Conservation (phyloP, 2,113 vertebrate species). For the Tenebrosternarchus preto region DNA sequence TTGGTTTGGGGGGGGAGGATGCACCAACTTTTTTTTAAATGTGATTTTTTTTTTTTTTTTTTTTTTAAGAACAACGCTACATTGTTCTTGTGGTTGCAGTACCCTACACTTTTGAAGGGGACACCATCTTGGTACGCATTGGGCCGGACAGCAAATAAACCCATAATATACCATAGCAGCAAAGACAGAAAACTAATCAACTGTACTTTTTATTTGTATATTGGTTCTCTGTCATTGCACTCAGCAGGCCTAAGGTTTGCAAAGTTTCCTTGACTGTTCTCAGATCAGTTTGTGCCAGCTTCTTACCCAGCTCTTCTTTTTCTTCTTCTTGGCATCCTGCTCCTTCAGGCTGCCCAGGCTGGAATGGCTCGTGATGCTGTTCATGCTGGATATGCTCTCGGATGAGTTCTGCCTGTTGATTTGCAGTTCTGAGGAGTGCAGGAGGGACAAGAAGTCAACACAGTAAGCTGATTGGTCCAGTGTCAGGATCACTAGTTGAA, state of each 20-base stretch:
- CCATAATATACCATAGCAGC: neutral
- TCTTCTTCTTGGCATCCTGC: constrained; percentile 94
- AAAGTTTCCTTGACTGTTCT: neutral
- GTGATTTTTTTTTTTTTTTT: too few species aligned
- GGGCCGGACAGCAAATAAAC: neutral
- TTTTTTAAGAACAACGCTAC: too few species aligned
- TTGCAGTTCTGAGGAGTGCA: constrained; percentile 76
- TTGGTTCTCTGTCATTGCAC: too few species aligned
- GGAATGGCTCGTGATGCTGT: constrained; percentile 92
- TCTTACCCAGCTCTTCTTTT: constrained; percentile 97
- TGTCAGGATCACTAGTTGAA: neutral
- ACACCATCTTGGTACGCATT: neutral
- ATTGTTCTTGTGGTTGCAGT: too few species aligned
- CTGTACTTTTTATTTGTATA: too few species aligned
- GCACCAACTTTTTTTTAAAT: too few species aligned
- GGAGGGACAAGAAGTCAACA: neutral
- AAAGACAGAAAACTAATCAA: neutral
- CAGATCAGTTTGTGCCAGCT: neutral
- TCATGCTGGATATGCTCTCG: constrained; percentile 93
- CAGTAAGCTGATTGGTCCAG: neutral
- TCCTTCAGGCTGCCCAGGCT: constrained; percentile 92
- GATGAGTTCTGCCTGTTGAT: constrained; percentile 97
- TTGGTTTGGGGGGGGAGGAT: too few species aligned
- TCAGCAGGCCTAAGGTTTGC: too few species aligned
- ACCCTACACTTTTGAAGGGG: too few species aligned